Evolutionary conservation across 2,113 vertebrate species (phyloP).

Genomic region (Phaethornis superciliosus): DNA sequence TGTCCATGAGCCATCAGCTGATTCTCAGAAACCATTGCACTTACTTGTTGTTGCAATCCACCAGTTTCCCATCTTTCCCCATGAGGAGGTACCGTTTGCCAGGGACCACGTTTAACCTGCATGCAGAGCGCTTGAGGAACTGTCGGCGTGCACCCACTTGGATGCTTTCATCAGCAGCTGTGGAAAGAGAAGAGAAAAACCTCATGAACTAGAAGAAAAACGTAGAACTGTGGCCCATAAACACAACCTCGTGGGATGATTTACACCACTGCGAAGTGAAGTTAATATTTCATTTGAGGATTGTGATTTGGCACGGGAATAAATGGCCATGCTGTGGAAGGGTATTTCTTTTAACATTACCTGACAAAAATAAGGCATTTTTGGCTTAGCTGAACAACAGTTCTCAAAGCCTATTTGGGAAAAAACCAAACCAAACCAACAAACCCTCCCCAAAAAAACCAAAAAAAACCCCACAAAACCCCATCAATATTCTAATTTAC

Average conservation of each 20-base stretch:
- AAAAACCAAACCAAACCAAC: not conserved
- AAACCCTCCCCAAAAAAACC: too few relatives aligned
- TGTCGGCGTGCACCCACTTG: conserved; percentile 35
- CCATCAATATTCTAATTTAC: not conserved
- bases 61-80: conserved; percentile 47
- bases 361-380: not conserved
- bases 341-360: not conserved
- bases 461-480: too few relatives aligned
- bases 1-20: fast-evolving
- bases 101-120: conserved; percentile 19
- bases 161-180: conserved; percentile 51
- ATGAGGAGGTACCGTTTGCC: conserved; percentile 71
- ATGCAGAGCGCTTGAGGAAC: conserved; percentile 25
- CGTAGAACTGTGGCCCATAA: not conserved
- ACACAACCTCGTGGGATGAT: not conserved
- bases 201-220: not conserved
- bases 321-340: not conserved
- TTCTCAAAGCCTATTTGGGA: not conserved
- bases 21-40: not conserved
- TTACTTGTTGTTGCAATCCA: conserved; percentile 49
- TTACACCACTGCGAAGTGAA: not conserved
- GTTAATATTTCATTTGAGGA: not conserved
- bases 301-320: not conserved
- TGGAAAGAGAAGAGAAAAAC: not conserved
- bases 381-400: not conserved